Evolutionary conservation across 2,113 vertebrate species (phyloP).

Genomic region (Tauraco erythrolophus): DNA sequence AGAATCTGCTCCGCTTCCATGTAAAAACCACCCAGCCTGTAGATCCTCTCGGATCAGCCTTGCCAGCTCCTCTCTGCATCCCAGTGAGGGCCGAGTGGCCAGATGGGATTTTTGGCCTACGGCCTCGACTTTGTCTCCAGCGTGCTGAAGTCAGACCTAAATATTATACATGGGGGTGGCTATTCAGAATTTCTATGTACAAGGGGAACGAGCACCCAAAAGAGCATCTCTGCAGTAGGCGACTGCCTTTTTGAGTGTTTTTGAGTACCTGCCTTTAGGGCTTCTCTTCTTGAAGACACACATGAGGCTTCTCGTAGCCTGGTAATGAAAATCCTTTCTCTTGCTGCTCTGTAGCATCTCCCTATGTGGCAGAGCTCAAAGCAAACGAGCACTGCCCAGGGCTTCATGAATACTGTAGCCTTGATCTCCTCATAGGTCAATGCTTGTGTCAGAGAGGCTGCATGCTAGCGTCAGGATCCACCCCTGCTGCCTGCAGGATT

Average conservation of each 20-base stretch:
- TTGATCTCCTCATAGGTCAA: not conserved
- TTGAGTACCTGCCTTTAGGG: not conserved
- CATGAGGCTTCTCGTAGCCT: not conserved
- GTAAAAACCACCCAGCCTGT: not conserved
- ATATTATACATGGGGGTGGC: not conserved
- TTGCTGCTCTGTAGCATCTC: not conserved
- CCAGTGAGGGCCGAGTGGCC: not conserved
- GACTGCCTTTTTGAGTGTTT: not conserved
- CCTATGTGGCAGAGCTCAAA: not conserved
- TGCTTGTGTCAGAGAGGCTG: not conserved
- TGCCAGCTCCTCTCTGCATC: not conserved
- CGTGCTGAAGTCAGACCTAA: not conserved
- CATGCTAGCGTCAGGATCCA: accelerated
- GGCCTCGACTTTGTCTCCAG: not conserved
- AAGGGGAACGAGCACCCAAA: not conserved
- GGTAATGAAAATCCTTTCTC: not conserved
- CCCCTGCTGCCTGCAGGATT: not conserved
- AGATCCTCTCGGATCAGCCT: not conserved
- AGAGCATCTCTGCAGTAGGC: not conserved
- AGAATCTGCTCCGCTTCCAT: accelerated
- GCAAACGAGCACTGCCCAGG: not conserved
- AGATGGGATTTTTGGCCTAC: conserved; percentile 42
- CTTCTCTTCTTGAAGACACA: not conserved
- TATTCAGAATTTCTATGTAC: not conserved
- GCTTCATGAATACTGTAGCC: not conserved